A percentile compares a stretch with the other conserved stretches of the same genome.
These are phyloP conservation scores for Semotilus atromaculatus DNA, from an alignment of 2,797 vertebrate genomes.

Conservation along the genomic window DNA sequence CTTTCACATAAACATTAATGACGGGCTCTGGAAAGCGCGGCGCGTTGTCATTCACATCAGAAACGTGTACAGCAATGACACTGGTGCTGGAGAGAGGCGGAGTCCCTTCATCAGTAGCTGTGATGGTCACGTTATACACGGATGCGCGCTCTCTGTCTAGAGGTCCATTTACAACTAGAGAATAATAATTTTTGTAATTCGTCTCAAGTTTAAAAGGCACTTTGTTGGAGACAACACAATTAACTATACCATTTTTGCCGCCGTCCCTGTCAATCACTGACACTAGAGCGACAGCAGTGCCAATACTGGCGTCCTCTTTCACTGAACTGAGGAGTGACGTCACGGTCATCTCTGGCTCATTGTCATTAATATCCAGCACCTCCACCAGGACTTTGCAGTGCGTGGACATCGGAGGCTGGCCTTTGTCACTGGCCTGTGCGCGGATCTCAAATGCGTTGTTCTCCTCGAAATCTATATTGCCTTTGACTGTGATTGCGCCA, in stretches of 20 bases:
- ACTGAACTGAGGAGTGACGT: constrained; percentile 83
- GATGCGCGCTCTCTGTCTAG: constrained; percentile 61
- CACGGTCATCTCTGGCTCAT: constrained; percentile 75
- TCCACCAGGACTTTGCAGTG: constrained; percentile 80
- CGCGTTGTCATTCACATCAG: constrained; percentile 73
- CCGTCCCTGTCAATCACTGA: constrained; percentile 87
- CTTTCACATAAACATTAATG: constrained; percentile 47
- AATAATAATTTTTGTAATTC: constrained; percentile 59
- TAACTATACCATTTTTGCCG: constrained; percentile 82
- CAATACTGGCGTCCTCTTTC: constrained; percentile 79
- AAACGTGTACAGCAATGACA: constrained; percentile 61
- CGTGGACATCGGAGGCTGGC: constrained; percentile 73
- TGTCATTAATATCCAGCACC: constrained; percentile 78
- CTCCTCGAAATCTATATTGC: constrained; percentile 72
- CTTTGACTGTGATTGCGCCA: constrained; percentile 70
- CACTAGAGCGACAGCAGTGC: constrained; percentile 86
- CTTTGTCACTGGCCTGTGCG: constrained; percentile 77
- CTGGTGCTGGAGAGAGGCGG: constrained; percentile 63
- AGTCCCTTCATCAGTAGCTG: constrained; percentile 47
- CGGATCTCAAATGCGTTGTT: constrained; percentile 73
- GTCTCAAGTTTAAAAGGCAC: constrained; percentile 81
- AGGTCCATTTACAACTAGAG: constrained; percentile 39
- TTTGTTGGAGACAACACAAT: constrained; percentile 58
- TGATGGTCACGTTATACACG: neutral
- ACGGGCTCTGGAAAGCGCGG: constrained; percentile 61